Conservation (phyloP, 2,797 vertebrate genomes). For the Malacoraja senta region DNA sequence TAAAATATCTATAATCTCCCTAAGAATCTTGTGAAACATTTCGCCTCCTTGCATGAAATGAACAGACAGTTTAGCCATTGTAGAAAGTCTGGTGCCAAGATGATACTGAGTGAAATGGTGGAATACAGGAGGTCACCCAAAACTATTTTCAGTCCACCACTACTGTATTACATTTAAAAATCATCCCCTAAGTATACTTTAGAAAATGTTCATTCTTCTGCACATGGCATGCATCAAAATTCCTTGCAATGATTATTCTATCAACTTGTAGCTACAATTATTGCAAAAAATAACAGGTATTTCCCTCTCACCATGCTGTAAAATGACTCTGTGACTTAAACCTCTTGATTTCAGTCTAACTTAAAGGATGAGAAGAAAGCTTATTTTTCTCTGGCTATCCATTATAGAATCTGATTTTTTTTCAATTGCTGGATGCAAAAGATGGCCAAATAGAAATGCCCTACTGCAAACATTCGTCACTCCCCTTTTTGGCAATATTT, state of each 20-base stretch:
- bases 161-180: background rate
- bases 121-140: background rate
- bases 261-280: background rate
- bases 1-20: too few species aligned
- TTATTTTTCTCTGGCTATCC: background rate
- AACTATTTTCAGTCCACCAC: background rate
- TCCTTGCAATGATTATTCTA: background rate
- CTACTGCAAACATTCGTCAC: constrained; percentile 10
- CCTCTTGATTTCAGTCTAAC: background rate
- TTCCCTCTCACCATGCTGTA: constrained; percentile 2
- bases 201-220: background rate
- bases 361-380: background rate
- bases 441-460: background rate
- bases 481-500: constrained; percentile 20
- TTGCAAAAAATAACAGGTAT: background rate
- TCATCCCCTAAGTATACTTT: background rate
- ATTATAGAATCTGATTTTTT: background rate
- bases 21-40: too few species aligned
- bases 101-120: background rate
- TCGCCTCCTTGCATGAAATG: background rate
- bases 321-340: too few species aligned
- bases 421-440: background rate
- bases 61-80: background rate
- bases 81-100: background rate
- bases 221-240: background rate